Percentiles rank a stretch among this genome's conserved stretches.
Evolutionary conservation across 2,888 invertebrate species (phyloP).

Genomic region (Oithona nana): DNA sequence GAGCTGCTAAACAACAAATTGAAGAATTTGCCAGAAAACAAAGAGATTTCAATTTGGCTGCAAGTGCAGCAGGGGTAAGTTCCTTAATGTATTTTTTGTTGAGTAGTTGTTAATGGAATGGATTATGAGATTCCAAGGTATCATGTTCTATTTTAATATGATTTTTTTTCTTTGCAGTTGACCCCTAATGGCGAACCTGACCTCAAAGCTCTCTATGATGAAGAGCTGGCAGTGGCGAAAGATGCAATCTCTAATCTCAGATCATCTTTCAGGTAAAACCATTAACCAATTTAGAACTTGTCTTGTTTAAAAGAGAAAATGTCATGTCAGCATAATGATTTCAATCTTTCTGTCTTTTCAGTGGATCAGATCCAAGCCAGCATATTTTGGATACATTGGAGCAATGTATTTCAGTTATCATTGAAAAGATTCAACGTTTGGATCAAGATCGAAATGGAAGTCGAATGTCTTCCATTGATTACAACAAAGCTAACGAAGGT

Average conservation of each 20-base stretch:
- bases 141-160: no score
- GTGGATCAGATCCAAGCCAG: constrained; percentile 27
- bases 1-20: not conserved
- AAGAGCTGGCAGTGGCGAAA: constrained; percentile 27
- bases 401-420: constrained; percentile 28
- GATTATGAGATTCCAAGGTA: no score
- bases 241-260: constrained; percentile 28
- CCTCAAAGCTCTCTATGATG: constrained; percentile 19
- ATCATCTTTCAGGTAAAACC: constrained; percentile 25
- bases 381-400: constrained; percentile 30
- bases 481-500: not conserved
- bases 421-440: constrained; percentile 25
- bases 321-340: not conserved
- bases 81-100: not conserved
- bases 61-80: not conserved
- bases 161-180: not conserved
- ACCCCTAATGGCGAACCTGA: not conserved
- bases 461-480: not conserved
- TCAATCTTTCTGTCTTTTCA: constrained; percentile 14
- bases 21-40: not conserved
- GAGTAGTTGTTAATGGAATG: not conserved
- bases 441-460: not conserved
- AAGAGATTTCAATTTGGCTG: not conserved
- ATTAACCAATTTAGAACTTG: no score
- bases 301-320: not conserved